These are phyloP conservation scores for Oxycera nigricornis DNA, from an alignment of 2,888 invertebrate species.

Conservation along the genomic window DNA sequence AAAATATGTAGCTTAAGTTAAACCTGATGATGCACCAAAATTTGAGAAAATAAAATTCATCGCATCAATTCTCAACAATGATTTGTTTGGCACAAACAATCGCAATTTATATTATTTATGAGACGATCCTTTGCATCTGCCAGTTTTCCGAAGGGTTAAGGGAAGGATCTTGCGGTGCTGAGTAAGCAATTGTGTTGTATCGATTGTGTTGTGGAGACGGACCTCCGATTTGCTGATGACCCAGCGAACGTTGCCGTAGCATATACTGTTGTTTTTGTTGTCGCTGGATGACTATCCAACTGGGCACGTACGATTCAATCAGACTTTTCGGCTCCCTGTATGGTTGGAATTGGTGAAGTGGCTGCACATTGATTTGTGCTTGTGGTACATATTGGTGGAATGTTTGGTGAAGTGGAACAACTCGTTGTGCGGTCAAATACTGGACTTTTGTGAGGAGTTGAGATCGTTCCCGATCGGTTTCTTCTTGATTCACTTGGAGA, in stretches of 20 bases:
- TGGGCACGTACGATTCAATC: conserved; percentile 69
- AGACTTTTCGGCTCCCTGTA: conserved; percentile 63
- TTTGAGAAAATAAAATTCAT: neutral
- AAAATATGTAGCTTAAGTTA: neutral
- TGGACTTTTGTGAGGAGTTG: conserved; percentile 43
- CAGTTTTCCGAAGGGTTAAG: no score
- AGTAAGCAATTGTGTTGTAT: conserved; percentile 54
- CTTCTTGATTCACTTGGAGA: conserved; percentile 45
- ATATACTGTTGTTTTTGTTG: conserved; percentile 49
- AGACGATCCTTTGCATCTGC: no score
- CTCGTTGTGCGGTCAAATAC: conserved; percentile 41
- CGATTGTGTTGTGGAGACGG: conserved; percentile 37
- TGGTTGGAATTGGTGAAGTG: conserved; percentile 39
- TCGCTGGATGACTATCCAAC: conserved; percentile 60
- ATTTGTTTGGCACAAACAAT: neutral
- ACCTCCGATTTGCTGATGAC: conserved; percentile 47
- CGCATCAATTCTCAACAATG: neutral
- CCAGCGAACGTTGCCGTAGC: conserved; percentile 50
- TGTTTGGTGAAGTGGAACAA: conserved; percentile 46
- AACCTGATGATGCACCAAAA: neutral
- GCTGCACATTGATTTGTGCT: conserved; percentile 45
- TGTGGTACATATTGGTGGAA: conserved; percentile 50
- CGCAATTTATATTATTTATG: no score
- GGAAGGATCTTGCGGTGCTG: conserved; percentile 51
- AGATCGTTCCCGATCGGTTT: neutral